Percentiles rank a stretch among this genome's conserved stretches.
Evolutionary conservation across 2,888 invertebrate species (phyloP).

Genomic region (Oscheius sp.): DNA sequence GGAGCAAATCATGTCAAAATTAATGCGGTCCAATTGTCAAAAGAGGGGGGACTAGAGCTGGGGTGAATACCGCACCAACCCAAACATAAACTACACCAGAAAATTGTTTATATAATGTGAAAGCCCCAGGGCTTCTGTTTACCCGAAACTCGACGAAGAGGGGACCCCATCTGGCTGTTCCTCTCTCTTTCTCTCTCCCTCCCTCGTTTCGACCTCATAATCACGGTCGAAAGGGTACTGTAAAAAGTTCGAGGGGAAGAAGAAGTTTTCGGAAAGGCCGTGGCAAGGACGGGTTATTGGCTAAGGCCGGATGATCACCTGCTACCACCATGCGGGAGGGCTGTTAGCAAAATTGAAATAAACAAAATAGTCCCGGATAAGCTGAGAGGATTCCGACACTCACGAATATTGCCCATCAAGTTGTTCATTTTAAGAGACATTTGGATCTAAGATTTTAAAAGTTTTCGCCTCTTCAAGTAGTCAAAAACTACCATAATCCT

Average conservation of each 20-base stretch:
- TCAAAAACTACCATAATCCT: too few relatives aligned
- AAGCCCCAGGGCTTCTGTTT: conserved; percentile 20
- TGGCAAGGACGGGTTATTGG: too few relatives aligned
- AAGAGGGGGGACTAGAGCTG: background rate
- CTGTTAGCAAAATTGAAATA: too few relatives aligned
- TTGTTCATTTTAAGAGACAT: too few relatives aligned
- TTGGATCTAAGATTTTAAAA: too few relatives aligned
- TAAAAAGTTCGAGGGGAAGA: conserved; percentile 7
- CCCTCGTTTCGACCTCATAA: conserved; percentile 16
- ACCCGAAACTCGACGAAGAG: background rate
- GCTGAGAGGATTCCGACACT: too few relatives aligned
- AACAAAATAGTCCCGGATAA: too few relatives aligned
- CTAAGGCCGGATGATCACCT: too few relatives aligned
- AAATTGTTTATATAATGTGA: conserved; percentile 27
- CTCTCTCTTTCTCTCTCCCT: background rate
- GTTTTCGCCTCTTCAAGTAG: too few relatives aligned
- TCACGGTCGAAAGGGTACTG: conserved; percentile 25
- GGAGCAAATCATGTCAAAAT: conserved; percentile 2
- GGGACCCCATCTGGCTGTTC: background rate
- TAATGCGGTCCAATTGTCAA: conserved; percentile 23
- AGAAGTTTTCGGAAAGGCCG: background rate
- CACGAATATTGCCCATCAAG: too few relatives aligned
- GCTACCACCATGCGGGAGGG: too few relatives aligned
- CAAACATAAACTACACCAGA: conserved; percentile 21
- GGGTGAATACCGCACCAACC: conserved; percentile 9